These are phyloP conservation scores for Contarinia nasturtii DNA, from an alignment of 1,140 invertebrate genomes.

Conservation along the genomic window DNA sequence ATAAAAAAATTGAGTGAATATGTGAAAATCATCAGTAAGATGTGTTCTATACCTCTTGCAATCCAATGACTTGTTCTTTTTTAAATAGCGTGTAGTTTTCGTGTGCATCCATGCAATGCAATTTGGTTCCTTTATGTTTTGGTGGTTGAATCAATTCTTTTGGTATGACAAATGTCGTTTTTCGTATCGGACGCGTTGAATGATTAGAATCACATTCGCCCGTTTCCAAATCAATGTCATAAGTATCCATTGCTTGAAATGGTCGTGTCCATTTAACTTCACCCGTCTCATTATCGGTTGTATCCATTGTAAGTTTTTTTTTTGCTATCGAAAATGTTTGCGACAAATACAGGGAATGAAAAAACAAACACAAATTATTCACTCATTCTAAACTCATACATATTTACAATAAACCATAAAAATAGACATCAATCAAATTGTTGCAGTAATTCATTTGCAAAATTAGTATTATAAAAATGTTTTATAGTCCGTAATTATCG, in stretches of 20 bases:
- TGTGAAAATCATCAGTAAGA: not conserved
- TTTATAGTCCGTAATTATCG: too few relatives aligned
- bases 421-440: too few relatives aligned
- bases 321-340: too few relatives aligned
- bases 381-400: too few relatives aligned
- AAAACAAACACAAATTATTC: too few relatives aligned
- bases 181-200: not conserved
- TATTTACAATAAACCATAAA: too few relatives aligned
- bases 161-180: not conserved
- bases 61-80: slow-evolving; percentile 2
- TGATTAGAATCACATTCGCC: not conserved
- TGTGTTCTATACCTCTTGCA: not conserved
- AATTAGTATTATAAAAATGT: too few relatives aligned
- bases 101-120: not conserved
- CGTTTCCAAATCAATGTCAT: not conserved
- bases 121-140: not conserved
- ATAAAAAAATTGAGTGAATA: not conserved
- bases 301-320: too few relatives aligned
- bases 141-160: not conserved
- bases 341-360: too few relatives aligned
- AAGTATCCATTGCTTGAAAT: not conserved
- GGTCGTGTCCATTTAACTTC: not conserved
- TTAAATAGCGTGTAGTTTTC: not conserved
- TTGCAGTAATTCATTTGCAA: too few relatives aligned
- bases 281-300: not conserved